These are phyloP conservation scores for Thecophora atra DNA, from an alignment of 2,888 invertebrate genomes.

Conservation along the genomic window DNA sequence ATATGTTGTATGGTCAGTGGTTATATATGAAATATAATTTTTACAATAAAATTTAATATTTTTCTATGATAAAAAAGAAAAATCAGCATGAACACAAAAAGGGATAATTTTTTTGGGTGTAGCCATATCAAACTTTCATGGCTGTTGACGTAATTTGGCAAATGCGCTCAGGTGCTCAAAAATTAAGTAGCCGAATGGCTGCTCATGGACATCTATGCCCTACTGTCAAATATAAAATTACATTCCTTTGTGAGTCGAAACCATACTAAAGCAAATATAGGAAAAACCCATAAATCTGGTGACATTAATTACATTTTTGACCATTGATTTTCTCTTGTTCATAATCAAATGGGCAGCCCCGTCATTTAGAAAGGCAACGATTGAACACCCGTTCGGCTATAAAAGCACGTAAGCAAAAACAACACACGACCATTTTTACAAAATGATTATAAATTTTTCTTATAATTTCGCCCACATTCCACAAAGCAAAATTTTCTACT, in stretches of 20 bases:
- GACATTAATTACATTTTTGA: constrained; percentile 64
- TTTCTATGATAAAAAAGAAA: too few relatives aligned
- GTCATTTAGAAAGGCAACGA: constrained; percentile 29
- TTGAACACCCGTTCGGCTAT: constrained; percentile 25
- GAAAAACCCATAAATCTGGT: constrained; percentile 62
- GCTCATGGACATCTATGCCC: too few relatives aligned
- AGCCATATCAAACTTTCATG: too few relatives aligned
- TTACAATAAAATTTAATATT: too few relatives aligned
- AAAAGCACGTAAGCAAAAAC: neutral
- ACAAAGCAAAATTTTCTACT: neutral
- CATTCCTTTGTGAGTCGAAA: constrained; percentile 12
- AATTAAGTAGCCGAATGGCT: too few relatives aligned
- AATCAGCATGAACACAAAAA: too few relatives aligned
- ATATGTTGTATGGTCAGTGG: too few relatives aligned
- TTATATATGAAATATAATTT: too few relatives aligned
- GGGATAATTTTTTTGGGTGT: too few relatives aligned
- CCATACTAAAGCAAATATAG: constrained; percentile 18
- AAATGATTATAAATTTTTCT: constrained; percentile 11
- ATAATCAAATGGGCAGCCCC: constrained; percentile 32
- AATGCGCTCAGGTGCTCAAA: too few relatives aligned
- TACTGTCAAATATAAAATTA: constrained; percentile 8
- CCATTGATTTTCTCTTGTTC: constrained; percentile 26
- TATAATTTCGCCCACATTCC: neutral
- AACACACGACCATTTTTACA: constrained; percentile 16
- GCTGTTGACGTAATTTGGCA: too few relatives aligned